These are phyloP conservation scores for Lithophane ornitopus DNA, from an alignment of 2,888 invertebrate genomes.

Conservation along the genomic window DNA sequence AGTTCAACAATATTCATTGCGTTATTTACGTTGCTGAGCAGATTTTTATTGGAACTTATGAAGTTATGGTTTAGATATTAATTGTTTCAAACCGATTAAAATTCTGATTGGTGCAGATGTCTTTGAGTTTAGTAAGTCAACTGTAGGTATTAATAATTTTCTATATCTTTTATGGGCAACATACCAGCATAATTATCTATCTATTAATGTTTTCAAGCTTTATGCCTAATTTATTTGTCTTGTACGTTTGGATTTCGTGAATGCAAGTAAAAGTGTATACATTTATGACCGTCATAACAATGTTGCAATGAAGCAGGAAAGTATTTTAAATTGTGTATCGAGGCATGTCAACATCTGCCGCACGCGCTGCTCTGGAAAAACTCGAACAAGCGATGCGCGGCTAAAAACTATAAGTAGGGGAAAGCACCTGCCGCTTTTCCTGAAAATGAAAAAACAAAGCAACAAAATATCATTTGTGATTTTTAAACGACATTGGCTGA, in stretches of 20 bases:
- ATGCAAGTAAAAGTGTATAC: background rate
- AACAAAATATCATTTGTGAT: background rate
- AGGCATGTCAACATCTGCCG: slow-evolving; percentile 8
- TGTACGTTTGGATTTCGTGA: background rate
- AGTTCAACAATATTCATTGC: no score
- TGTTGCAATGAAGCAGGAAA: background rate
- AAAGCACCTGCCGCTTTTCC: background rate
- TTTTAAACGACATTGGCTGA: background rate
- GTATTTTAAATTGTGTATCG: slow-evolving; percentile 1
- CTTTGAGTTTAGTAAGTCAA: no score
- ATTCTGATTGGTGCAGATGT: no score
- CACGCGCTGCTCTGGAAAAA: slow-evolving; percentile 5
- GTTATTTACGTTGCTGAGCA: no score
- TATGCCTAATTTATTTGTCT: background rate
- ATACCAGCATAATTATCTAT: no score
- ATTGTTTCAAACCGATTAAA: no score
- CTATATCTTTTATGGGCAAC: background rate
- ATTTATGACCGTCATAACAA: background rate
- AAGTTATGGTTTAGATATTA: no score
- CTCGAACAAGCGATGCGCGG: slow-evolving; percentile 9
- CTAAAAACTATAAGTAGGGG: background rate
- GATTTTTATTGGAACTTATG: no score
- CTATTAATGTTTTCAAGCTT: background rate
- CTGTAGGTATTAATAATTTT: background rate
- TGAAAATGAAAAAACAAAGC: background rate